phyloP scores from a whole-genome alignment of 2,888 invertebrate species.

The Lasius fuliginosus region DNA sequence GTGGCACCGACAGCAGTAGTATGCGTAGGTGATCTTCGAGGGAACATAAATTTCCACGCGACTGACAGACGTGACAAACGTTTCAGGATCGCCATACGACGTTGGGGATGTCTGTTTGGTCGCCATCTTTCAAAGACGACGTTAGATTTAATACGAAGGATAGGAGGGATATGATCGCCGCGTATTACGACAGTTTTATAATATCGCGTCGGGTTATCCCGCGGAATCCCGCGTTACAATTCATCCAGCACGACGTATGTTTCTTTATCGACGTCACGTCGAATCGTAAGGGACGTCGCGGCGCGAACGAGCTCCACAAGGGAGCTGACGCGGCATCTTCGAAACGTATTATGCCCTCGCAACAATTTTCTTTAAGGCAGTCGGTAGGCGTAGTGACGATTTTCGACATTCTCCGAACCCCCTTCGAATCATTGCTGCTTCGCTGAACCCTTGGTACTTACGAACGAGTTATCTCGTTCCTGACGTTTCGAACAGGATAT shows the following conservation, averaged over 20 bases:
- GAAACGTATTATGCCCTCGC: slow-evolving; percentile 20
- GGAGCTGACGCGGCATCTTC: slow-evolving; percentile 36
- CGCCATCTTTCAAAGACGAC: slow-evolving; percentile 64
- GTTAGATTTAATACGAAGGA: slow-evolving; percentile 61
- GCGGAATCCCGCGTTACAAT: slow-evolving; percentile 43
- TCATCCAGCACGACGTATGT: slow-evolving; percentile 38
- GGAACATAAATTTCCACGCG: slow-evolving; percentile 65
- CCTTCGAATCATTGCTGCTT: slow-evolving; percentile 32
- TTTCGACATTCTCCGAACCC: slow-evolving; percentile 5
- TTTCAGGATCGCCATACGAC: slow-evolving; percentile 47
- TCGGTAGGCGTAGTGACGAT: slow-evolving; percentile 34
- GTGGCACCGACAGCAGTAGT: not conserved
- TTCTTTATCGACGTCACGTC: slow-evolving; percentile 27
- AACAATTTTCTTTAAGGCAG: slow-evolving; percentile 34
- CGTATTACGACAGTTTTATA: slow-evolving; percentile 50
- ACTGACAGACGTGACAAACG: slow-evolving; percentile 69
- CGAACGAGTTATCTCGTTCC: slow-evolving; percentile 5
- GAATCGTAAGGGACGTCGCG: slow-evolving; percentile 15
- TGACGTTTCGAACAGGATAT: not conserved
- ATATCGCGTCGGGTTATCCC: slow-evolving; percentile 42
- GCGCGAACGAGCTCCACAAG: not conserved
- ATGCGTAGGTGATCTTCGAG: slow-evolving; percentile 63
- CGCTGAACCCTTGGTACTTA: slow-evolving; percentile 7
- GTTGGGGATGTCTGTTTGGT: slow-evolving; percentile 2
- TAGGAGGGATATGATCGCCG: slow-evolving; percentile 18